Percentiles rank a stretch among this genome's conserved stretches.
phyloP scores from a whole-genome alignment of 2,888 invertebrate genomes.

The Pammene fasciana region DNA sequence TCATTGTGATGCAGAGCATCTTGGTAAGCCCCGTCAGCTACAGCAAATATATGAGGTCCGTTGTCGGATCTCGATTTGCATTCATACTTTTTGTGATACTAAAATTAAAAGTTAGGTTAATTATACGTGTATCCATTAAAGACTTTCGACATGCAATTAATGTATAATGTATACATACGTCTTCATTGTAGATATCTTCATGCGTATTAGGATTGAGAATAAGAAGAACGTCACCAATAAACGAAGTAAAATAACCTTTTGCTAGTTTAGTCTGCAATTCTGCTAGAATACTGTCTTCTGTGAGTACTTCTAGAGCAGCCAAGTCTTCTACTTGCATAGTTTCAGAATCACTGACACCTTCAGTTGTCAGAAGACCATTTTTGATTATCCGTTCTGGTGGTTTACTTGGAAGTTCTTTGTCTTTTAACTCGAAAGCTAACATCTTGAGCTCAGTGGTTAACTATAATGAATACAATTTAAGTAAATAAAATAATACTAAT shows the following conservation, averaged over 20 bases:
- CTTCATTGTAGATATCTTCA: conserved; percentile 88
- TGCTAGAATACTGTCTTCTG: conserved; percentile 88
- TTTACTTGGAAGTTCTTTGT: conserved; percentile 64
- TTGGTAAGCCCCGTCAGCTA: conserved; percentile 95
- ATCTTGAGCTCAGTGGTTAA: conserved; percentile 88
- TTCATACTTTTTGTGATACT: conserved; percentile 91
- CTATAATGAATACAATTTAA: conserved; percentile 65
- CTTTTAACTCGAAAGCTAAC: conserved; percentile 74
- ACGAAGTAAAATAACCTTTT: conserved; percentile 88
- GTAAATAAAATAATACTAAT: background rate
- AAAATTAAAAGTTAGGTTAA: conserved; percentile 53
- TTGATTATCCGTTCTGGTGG: conserved; percentile 78
- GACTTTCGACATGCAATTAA: background rate
- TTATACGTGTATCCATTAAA: background rate
- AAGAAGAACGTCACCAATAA: conserved; percentile 91
- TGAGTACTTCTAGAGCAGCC: conserved; percentile 88
- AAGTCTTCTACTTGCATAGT: conserved; percentile 92
- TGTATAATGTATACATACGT: conserved; percentile 76
- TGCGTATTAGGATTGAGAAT: conserved; percentile 91
- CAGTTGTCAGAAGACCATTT: conserved; percentile 73
- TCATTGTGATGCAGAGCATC: conserved; percentile 94
- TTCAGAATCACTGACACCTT: conserved; percentile 84
- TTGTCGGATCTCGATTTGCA: conserved; percentile 94
- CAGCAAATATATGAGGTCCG: conserved; percentile 94
- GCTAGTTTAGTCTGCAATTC: conserved; percentile 87